Conservation (phyloP, 2,797 vertebrate species). For the Helarctos malayanus region DNA sequence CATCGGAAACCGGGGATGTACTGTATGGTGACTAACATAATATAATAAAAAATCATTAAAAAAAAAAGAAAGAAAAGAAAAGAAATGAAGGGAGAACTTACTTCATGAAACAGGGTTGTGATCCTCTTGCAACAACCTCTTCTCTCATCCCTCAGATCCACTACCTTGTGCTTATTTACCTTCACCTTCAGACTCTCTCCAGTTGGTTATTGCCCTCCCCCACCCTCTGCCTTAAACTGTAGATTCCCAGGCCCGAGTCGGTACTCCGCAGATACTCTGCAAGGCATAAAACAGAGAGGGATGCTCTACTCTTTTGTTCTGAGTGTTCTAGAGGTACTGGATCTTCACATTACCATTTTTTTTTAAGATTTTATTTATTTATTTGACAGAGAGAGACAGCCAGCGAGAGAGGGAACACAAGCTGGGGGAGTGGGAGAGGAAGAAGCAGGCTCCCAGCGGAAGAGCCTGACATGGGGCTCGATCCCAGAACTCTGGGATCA, state of each 20-base stretch:
- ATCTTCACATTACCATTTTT: neutral
- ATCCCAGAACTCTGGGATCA: too few relatives aligned
- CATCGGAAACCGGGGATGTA: too few relatives aligned
- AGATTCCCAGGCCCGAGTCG: neutral
- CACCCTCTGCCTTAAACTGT: too few relatives aligned
- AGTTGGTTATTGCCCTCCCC: neutral
- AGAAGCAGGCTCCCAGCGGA: too few relatives aligned
- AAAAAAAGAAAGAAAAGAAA: neutral
- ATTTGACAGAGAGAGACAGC: too few relatives aligned
- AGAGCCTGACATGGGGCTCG: too few relatives aligned
- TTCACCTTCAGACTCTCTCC: neutral
- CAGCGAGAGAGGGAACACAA: too few relatives aligned
- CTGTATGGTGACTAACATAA: too few relatives aligned
- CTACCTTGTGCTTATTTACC: neutral
- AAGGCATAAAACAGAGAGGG: neutral
- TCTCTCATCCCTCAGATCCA: neutral
- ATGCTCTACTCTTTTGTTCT: neutral
- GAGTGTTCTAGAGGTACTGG: neutral
- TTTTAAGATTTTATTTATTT: too few relatives aligned
- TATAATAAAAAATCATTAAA: too few relatives aligned
- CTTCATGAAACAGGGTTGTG: neutral
- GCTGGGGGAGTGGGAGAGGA: too few relatives aligned
- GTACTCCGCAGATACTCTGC: neutral
- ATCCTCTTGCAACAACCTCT: neutral
- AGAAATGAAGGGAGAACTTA: neutral